Evolutionary conservation across 2,797 vertebrate genomes (phyloP).

Genomic region (Lepilemur septentrionalis): DNA sequence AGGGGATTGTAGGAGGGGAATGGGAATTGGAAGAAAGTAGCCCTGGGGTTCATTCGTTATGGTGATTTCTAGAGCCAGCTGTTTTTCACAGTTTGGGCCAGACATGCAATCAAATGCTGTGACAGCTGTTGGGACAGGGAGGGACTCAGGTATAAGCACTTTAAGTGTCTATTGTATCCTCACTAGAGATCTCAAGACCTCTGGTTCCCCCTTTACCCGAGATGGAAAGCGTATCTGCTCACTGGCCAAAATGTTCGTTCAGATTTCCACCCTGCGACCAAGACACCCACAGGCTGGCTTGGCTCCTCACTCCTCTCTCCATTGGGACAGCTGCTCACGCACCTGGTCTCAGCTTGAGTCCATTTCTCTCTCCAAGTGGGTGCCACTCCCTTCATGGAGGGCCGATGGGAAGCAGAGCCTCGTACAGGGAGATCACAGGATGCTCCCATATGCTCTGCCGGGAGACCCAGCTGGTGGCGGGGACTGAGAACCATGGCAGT

Average conservation of each 20-base stretch:
- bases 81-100: background rate
- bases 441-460: background rate
- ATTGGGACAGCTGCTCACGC: accelerated
- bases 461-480: background rate
- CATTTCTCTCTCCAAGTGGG: background rate
- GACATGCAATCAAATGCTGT: background rate
- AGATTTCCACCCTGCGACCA: background rate
- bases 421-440: background rate
- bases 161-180: background rate
- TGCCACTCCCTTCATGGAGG: background rate
- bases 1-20: background rate
- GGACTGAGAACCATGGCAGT: background rate
- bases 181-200: background rate
- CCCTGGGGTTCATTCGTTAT: background rate
- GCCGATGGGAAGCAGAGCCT: background rate
- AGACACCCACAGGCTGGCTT: accelerated
- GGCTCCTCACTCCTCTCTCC: background rate
- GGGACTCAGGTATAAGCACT: background rate
- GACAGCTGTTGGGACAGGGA: background rate
- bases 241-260: background rate
- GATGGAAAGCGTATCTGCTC: accelerated
- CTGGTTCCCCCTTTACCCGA: background rate
- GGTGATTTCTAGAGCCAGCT: background rate
- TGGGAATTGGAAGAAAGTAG: background rate
- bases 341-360: background rate